Percentiles rank a stretch among this genome's conserved stretches.
phyloP scores from a whole-genome alignment of 2,113 vertebrate genomes.

The Esox niger region DNA sequence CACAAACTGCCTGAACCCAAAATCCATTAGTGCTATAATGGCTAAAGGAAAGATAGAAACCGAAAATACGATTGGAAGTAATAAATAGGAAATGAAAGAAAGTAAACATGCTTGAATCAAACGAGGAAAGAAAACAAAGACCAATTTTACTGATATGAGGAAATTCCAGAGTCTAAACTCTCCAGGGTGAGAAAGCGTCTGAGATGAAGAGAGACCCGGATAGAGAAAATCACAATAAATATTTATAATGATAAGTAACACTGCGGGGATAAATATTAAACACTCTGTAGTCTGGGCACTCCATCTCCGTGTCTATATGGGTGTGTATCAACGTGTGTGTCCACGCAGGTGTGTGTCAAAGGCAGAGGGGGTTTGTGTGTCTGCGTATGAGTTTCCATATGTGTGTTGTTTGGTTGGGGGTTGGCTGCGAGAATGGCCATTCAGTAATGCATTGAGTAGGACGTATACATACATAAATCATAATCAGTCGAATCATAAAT shows the following conservation, averaged over 20 bases:
- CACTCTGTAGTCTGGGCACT: slow-evolving; percentile 22
- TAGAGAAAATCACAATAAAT: slow-evolving; percentile 77
- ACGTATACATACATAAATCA: slow-evolving; percentile 45
- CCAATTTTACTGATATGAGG: slow-evolving; percentile 61
- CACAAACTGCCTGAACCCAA: slow-evolving; percentile 40
- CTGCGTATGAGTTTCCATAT: not conserved
- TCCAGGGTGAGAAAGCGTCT: slow-evolving; percentile 42
- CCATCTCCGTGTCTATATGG: slow-evolving; percentile 23
- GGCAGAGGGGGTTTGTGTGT: slow-evolving; percentile 5
- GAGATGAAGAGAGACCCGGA: slow-evolving; percentile 42
- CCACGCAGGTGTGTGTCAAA: slow-evolving; percentile 2
- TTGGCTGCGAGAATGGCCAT: slow-evolving; percentile 34
- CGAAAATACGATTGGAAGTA: slow-evolving; percentile 45
- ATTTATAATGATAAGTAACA: slow-evolving; percentile 74
- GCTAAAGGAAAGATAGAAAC: slow-evolving; percentile 45
- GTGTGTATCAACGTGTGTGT: slow-evolving; percentile 29
- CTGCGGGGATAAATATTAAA: slow-evolving; percentile 70
- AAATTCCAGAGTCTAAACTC: slow-evolving; percentile 46
- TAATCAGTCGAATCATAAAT: slow-evolving; percentile 59
- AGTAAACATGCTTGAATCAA: slow-evolving; percentile 46
- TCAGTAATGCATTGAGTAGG: slow-evolving; percentile 52
- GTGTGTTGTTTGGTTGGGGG: slow-evolving; percentile 40
- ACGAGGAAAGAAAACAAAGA: slow-evolving; percentile 43
- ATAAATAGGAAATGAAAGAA: slow-evolving; percentile 65
- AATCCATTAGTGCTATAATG: slow-evolving; percentile 66